phyloP scores from a whole-genome alignment of 2,113 vertebrate species.

The Ciconia boyciana region DNA sequence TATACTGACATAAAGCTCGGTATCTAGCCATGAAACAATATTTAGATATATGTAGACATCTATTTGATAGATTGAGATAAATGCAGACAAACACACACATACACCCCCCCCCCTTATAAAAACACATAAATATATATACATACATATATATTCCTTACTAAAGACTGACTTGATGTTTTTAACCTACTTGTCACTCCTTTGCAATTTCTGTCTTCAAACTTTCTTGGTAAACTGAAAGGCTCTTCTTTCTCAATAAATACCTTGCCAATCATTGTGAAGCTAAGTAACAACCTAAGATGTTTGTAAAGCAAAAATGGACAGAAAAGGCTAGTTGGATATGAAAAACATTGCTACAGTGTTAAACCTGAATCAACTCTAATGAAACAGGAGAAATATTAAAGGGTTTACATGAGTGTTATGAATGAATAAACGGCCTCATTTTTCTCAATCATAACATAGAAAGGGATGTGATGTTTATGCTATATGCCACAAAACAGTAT shows the following conservation, averaged over 20 bases:
- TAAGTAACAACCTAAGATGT: not conserved
- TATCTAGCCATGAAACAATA: not conserved
- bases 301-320: not conserved
- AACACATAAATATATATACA: not conserved
- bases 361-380: not conserved
- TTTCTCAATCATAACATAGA: not conserved
- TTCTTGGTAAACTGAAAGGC: not conserved
- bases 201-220: not conserved
- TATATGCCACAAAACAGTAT: not conserved
- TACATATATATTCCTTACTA: not conserved
- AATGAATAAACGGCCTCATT: not conserved
- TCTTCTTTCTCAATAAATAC: not conserved
- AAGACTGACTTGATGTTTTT: not conserved
- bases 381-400: not conserved
- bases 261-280: not conserved
- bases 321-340: not conserved
- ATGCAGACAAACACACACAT: not conserved
- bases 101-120: not conserved
- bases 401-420: not conserved
- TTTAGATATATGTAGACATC: not conserved
- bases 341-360: not conserved
- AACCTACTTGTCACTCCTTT: not conserved
- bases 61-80: not conserved
- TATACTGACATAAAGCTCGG: not conserved
- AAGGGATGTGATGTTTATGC: not conserved